phyloP scores from a whole-genome alignment of 2,888 invertebrate genomes.

The Schizotus pectinicornis region DNA sequence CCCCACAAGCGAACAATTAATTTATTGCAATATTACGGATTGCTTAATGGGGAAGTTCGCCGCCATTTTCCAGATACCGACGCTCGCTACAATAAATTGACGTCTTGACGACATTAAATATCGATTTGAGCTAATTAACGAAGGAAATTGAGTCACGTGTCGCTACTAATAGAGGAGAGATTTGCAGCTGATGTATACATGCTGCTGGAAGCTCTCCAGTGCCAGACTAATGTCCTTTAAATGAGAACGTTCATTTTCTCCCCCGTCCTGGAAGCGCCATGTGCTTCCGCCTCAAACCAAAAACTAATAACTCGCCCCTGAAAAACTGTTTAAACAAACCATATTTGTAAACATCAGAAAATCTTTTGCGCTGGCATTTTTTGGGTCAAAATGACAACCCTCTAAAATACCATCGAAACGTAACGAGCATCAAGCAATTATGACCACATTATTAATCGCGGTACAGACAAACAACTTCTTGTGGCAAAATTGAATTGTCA shows the following conservation, averaged over 20 bases:
- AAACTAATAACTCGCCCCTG: background rate
- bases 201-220: background rate
- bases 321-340: no score
- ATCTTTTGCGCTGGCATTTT: background rate
- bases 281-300: background rate
- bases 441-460: no score
- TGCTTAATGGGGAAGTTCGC: no score
- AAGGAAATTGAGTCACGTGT: conserved; percentile 8
- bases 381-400: background rate
- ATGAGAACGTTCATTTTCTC: background rate
- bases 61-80: background rate
- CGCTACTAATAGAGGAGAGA: conserved; percentile 1
- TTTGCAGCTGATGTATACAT: conserved; percentile 5
- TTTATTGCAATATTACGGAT: no score
- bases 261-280: background rate
- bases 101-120: background rate
- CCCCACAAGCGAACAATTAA: no score
- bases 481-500: no score
- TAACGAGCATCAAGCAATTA: background rate
- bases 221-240: background rate
- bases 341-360: no score
- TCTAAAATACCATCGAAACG: background rate
- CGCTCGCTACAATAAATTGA: background rate
- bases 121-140: conserved; percentile 2
- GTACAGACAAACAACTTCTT: no score